Conservation (phyloP, 2,888 invertebrate species). For the Quadriops clusia region DNA sequence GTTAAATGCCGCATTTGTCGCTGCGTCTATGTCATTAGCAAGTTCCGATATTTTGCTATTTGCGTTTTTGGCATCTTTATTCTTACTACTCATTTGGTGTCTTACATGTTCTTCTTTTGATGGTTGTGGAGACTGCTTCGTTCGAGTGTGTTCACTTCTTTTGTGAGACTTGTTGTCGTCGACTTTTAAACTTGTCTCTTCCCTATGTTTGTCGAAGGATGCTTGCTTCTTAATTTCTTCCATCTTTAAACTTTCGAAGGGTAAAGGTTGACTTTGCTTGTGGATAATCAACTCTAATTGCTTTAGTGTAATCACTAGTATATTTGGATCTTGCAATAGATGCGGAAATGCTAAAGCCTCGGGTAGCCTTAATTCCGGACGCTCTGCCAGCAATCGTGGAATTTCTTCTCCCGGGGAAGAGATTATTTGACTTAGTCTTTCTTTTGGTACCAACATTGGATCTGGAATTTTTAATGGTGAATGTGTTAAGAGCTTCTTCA, state of each 20-base stretch:
- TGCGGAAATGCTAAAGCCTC: conserved; percentile 63
- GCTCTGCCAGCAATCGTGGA: conserved; percentile 55
- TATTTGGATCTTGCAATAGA: conserved; percentile 63
- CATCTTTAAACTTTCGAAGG: conserved; percentile 25
- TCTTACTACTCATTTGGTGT: conserved; percentile 6
- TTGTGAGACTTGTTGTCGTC: conserved; percentile 10
- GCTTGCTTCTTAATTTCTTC: conserved; percentile 22
- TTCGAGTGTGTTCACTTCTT: background rate
- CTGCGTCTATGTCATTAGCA: conserved; percentile 55
- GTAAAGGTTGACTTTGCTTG: conserved; percentile 37
- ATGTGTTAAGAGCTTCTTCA: conserved; percentile 54
- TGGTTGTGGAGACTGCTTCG: background rate
- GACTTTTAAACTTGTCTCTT: conserved; percentile 1
- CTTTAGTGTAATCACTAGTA: conserved; percentile 62
- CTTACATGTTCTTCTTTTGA: conserved; percentile 8
- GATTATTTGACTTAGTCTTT: conserved; percentile 57
- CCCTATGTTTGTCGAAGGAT: conserved; percentile 17
- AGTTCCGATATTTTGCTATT: conserved; percentile 29
- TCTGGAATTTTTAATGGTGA: conserved; percentile 64
- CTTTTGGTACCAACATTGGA: conserved; percentile 69
- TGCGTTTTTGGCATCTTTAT: conserved; percentile 9
- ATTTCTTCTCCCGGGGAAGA: conserved; percentile 66
- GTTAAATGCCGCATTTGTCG: conserved; percentile 55
- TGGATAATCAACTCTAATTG: conserved; percentile 56
- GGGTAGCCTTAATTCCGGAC: conserved; percentile 62